Percentiles rank a stretch among this genome's conserved stretches.
These are phyloP conservation scores for Habrosyne pyritoides DNA, from an alignment of 2,888 invertebrate genomes.

Conservation along the genomic window DNA sequence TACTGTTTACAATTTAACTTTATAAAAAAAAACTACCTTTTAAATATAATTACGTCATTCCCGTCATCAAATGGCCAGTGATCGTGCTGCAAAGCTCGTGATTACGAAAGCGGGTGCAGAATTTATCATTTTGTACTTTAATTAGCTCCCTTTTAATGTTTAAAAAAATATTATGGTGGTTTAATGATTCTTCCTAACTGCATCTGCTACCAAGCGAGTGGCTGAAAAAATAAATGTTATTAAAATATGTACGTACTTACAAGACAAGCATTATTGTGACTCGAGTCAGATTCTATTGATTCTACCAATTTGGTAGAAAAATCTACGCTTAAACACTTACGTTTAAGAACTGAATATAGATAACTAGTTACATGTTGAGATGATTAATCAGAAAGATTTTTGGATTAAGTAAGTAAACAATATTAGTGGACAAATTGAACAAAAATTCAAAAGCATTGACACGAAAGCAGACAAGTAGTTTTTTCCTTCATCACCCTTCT, in stretches of 20 bases:
- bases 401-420: slow-evolving; percentile 16
- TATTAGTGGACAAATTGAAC: slow-evolving; percentile 11
- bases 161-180: slow-evolving; percentile 26
- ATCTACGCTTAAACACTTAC: background rate
- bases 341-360: no score
- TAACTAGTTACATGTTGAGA: background rate
- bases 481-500: slow-evolving; percentile 19
- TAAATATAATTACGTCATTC: background rate
- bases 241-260: background rate
- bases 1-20: background rate
- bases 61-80: slow-evolving; percentile 22
- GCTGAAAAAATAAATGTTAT: slow-evolving; percentile 56
- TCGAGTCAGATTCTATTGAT: background rate
- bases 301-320: background rate
- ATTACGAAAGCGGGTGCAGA: slow-evolving; percentile 32
- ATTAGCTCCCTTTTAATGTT: slow-evolving; percentile 27
- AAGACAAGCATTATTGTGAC: background rate
- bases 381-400: background rate
- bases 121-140: slow-evolving; percentile 49
- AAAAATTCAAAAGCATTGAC: background rate
- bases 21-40: background rate
- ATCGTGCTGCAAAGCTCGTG: slow-evolving; percentile 41
- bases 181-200: slow-evolving; percentile 67
- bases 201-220: slow-evolving; percentile 63
- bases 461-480: background rate